Percentiles rank a stretch among this genome's conserved stretches.
These are phyloP conservation scores for Drosophila demipolita DNA, from an alignment of 2,888 invertebrate species.

Conservation along the genomic window DNA sequence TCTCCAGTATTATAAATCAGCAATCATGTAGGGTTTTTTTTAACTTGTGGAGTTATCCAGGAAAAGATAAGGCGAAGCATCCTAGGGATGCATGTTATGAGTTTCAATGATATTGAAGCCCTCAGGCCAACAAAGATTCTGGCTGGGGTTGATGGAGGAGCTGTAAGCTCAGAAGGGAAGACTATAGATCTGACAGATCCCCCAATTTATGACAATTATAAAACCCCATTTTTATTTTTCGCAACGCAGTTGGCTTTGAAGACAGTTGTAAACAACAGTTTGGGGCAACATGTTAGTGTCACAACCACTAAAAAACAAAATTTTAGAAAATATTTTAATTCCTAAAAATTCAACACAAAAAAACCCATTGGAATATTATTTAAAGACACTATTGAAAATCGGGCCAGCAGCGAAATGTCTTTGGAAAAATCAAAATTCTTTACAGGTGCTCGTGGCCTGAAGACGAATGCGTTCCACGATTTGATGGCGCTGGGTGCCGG, in stretches of 20 bases:
- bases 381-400: slow-evolving; percentile 13
- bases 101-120: no score
- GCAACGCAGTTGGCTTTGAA: slow-evolving; percentile 23
- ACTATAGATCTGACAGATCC: no score
- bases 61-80: no score
- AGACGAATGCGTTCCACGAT: slow-evolving; percentile 6
- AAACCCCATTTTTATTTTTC: background rate
- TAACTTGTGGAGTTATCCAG: no score
- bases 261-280: slow-evolving; percentile 3
- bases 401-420: slow-evolving; percentile 41
- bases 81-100: no score
- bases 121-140: no score
- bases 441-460: slow-evolving; percentile 22
- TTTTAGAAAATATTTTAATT: slow-evolving; percentile 16
- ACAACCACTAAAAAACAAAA: slow-evolving; percentile 5
- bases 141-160: no score
- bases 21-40: no score
- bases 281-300: slow-evolving; percentile 17
- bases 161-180: no score
- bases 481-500: slow-evolving; percentile 26
- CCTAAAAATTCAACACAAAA: background rate
- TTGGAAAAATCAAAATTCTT: slow-evolving; percentile 54
- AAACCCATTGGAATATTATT: slow-evolving; percentile 13
- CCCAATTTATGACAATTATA: no score
- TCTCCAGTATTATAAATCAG: background rate